Evolutionary conservation across 2,888 invertebrate genomes (phyloP).

Genomic region (Cantharis lateralis): DNA sequence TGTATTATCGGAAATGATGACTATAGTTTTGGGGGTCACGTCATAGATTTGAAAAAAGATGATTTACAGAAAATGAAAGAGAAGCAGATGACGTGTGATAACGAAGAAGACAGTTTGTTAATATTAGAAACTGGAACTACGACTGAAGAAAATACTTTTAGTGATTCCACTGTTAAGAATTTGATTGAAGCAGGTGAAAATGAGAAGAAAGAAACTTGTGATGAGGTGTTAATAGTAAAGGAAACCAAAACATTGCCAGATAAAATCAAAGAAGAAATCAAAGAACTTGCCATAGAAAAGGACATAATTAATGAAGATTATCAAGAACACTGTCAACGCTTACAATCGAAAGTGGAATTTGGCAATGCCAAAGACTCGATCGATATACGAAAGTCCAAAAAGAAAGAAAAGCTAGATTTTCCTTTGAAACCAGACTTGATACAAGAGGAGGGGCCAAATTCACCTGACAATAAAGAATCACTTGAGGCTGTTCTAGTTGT

Average conservation of each 20-base stretch:
- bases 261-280: conserved; percentile 19
- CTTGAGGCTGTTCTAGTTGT: conserved; percentile 44
- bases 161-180: conserved; percentile 56
- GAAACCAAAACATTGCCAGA: conserved; percentile 34
- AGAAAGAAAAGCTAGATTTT: conserved; percentile 47
- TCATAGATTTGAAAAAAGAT: conserved; percentile 46
- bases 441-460: conserved; percentile 54
- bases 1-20: conserved; percentile 45
- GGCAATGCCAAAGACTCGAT: conserved; percentile 72
- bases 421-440: conserved; percentile 48
- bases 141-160: conserved; percentile 64
- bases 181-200: conserved; percentile 42
- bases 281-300: conserved; percentile 32
- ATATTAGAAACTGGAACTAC: conserved; percentile 62
- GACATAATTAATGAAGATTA: conserved; percentile 52
- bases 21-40: conserved; percentile 43
- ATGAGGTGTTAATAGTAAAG: neutral
- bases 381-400: conserved; percentile 65
- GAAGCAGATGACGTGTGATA: conserved; percentile 50
- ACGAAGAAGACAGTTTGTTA: conserved; percentile 65
- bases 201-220: conserved; percentile 17
- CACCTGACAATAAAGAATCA: conserved; percentile 56
- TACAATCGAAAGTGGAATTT: conserved; percentile 72
- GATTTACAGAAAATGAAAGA: conserved; percentile 46
- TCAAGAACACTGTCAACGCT: conserved; percentile 67